These are phyloP conservation scores for Macrophya alboannulata DNA, from an alignment of 2,888 invertebrate species.

Conservation along the genomic window DNA sequence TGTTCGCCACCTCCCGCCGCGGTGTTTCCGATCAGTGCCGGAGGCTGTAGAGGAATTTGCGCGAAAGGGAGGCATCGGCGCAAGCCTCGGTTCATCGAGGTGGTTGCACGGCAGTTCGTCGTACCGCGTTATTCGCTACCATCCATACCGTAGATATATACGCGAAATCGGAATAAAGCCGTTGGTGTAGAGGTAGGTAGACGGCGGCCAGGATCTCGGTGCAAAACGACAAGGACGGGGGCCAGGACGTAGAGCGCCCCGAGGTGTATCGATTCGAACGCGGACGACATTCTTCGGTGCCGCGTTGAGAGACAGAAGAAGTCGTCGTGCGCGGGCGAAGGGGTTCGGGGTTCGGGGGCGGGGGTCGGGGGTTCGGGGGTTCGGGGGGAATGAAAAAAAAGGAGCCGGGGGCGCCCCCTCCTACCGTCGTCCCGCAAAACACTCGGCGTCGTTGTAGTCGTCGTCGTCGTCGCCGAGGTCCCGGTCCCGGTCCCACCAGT, in stretches of 20 bases:
- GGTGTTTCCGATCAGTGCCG: constrained; percentile 20
- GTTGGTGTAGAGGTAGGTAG: constrained; percentile 51
- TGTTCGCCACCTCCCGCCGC: constrained; percentile 11
- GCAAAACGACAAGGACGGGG: constrained; percentile 29
- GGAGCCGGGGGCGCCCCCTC: constrained; percentile 73
- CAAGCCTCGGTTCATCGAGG: background rate
- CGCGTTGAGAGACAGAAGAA: constrained; percentile 53
- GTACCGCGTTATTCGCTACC: background rate
- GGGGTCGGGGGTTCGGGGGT: constrained; percentile 31
- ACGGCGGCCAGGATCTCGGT: constrained; percentile 48
- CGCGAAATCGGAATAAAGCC: constrained; percentile 60
- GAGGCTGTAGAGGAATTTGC: constrained; percentile 27
- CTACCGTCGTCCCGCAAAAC: constrained; percentile 80
- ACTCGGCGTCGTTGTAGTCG: constrained; percentile 70
- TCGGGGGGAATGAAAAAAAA: constrained; percentile 42
- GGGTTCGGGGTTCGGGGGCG: constrained; percentile 37
- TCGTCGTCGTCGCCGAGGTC: constrained; percentile 78
- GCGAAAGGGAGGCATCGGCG: constrained; percentile 1
- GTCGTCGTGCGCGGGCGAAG: constrained; percentile 47
- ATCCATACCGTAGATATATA: constrained; percentile 18
- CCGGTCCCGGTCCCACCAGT: constrained; percentile 72
- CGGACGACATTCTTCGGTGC: constrained; percentile 69
- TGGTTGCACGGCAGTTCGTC: constrained; percentile 5
- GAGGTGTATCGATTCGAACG: constrained; percentile 74
- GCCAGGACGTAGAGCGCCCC: constrained; percentile 48